Evolutionary conservation across 1,140 invertebrate species (phyloP).

Genomic region (Drosophila eugracilis): DNA sequence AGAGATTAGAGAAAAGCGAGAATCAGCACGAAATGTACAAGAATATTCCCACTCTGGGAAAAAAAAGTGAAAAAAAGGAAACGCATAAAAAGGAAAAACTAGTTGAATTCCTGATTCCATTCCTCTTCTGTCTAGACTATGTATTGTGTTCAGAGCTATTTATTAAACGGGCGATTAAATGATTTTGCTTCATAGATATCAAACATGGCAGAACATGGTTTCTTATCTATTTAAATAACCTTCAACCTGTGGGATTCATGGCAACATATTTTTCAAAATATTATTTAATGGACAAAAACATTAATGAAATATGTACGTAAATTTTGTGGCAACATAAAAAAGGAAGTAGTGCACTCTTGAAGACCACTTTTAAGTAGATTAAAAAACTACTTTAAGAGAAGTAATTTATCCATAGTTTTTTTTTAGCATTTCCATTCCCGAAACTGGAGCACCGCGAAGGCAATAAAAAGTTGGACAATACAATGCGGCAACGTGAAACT

Average conservation of each 20-base stretch:
- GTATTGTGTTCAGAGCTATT: conserved; percentile 37
- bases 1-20: conserved; percentile 58
- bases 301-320: not conserved
- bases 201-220: not conserved
- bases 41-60: conserved; percentile 17
- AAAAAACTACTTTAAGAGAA: conserved; percentile 5
- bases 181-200: not conserved
- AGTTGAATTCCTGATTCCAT: conserved; percentile 13
- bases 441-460: conserved; percentile 24
- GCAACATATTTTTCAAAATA: not conserved
- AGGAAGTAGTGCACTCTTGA: not conserved
- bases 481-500: conserved; percentile 31
- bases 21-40: conserved; percentile 18
- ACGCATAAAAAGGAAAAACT: conserved; percentile 50
- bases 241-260: not conserved
- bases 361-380: conserved; percentile 4
- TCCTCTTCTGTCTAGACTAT: conserved; percentile 1
- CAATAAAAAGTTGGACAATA: conserved; percentile 47
- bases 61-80: conserved; percentile 10
- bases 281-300: too few relatives aligned
- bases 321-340: not conserved
- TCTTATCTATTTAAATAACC: not conserved
- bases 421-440: conserved; percentile 3
- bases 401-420: conserved; percentile 19
- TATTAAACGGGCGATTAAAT: conserved; percentile 45